A percentile compares a stretch with the other conserved stretches of the same genome.
Evolutionary conservation across 2,797 vertebrate species (phyloP).

Genomic region (Enteromius unitaeniatus): DNA sequence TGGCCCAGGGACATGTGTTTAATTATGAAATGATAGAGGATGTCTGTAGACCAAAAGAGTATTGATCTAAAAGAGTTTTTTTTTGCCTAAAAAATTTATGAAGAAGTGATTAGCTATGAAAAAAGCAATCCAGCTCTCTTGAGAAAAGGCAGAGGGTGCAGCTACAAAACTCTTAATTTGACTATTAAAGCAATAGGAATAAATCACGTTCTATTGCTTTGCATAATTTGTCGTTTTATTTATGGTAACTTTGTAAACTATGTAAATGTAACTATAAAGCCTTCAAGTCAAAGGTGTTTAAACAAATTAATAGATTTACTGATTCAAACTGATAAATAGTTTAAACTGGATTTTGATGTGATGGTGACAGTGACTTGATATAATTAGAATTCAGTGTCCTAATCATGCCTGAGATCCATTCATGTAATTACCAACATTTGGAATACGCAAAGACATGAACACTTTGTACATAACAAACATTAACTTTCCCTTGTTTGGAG

Average conservation of each 20-base stretch:
- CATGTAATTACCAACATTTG: slow-evolving; percentile 20
- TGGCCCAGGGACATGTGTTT: slow-evolving; percentile 37
- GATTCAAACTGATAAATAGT: background rate
- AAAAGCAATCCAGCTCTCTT: background rate
- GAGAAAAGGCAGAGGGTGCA: background rate
- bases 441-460: background rate
- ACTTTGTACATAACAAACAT: background rate
- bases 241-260: background rate
- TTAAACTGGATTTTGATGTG: slow-evolving; percentile 9
- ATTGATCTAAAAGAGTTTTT: slow-evolving; percentile 32
- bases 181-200: background rate
- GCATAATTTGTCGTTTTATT: slow-evolving; percentile 6
- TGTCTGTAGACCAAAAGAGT: slow-evolving; percentile 10
- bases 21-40: slow-evolving; percentile 46
- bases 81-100: slow-evolving; percentile 12
- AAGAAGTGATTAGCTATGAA: slow-evolving; percentile 2
- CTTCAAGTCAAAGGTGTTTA: background rate
- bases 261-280: background rate
- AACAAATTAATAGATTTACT: background rate
- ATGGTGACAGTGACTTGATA: slow-evolving; percentile 12
- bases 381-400: slow-evolving; percentile 50
- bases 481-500: background rate
- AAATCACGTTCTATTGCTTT: background rate
- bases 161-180: background rate
- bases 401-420: slow-evolving; percentile 34